Conservation (phyloP, 2,888 invertebrate species). For the Acrocera orbiculus region DNA sequence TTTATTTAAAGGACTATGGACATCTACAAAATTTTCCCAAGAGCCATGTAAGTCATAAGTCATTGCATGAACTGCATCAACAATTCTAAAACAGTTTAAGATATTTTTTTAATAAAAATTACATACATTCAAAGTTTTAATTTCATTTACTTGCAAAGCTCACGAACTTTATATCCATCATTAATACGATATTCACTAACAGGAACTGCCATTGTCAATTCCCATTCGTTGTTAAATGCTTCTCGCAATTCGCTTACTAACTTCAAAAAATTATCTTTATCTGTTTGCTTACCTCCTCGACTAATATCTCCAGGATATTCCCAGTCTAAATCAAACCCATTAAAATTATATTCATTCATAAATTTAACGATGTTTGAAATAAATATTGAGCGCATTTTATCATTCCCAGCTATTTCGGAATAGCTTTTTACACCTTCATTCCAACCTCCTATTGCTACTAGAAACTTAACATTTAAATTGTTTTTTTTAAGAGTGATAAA, state of each 20-base stretch:
- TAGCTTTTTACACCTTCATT: conserved; percentile 36
- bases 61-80: conserved; percentile 40
- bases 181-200: conserved; percentile 30
- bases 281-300: conserved; percentile 27
- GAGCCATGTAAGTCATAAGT: conserved; percentile 38
- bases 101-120: too few relatives aligned
- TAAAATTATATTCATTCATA: conserved; percentile 34
- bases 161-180: conserved; percentile 34
- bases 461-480: conserved; percentile 30
- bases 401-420: conserved; percentile 23
- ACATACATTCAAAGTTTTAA: too few relatives aligned
- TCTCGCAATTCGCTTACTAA: conserved; percentile 26
- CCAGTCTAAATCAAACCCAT: conserved; percentile 49
- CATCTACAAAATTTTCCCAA: conserved; percentile 22
- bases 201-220: conserved; percentile 36
- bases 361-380: conserved; percentile 34
- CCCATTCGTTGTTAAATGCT: conserved; percentile 26
- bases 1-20: conserved; percentile 19
- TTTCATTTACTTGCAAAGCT: conserved; percentile 27
- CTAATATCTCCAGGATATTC: conserved; percentile 40
- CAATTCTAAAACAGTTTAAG: too few relatives aligned
- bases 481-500: conserved; percentile 29
- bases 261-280: conserved; percentile 18
- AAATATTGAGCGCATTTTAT: conserved; percentile 27
- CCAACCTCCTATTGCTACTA: conserved; percentile 40